A percentile compares a stretch with the other conserved stretches of the same genome.
phyloP scores from a whole-genome alignment of 2,797 vertebrate genomes.

The Lates japonicus region DNA sequence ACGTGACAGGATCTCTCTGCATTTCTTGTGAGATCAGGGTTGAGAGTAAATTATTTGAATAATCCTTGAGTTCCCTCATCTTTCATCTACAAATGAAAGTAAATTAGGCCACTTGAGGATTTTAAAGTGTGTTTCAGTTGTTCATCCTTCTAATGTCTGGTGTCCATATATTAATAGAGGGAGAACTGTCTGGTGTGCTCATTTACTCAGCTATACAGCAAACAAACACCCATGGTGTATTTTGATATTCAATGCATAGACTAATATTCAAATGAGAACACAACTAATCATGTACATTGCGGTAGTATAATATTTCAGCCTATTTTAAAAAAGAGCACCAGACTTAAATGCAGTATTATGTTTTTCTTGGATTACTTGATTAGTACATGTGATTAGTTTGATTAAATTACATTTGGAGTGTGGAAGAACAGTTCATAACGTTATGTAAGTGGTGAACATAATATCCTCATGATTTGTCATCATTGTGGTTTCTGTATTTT shows the following conservation, averaged over 20 bases:
- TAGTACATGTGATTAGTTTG: slow-evolving; percentile 19
- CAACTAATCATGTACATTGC: slow-evolving; percentile 30
- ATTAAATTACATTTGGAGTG: slow-evolving; percentile 13
- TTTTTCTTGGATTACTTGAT: slow-evolving; percentile 11
- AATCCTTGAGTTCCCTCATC: slow-evolving; percentile 36
- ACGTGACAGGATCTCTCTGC: slow-evolving; percentile 2
- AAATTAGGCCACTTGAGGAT: slow-evolving; percentile 48
- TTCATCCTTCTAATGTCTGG: slow-evolving; percentile 36
- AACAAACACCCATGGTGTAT: slow-evolving; percentile 33
- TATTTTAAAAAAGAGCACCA: slow-evolving; percentile 29
- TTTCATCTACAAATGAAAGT: slow-evolving; percentile 41
- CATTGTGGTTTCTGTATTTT: background rate
- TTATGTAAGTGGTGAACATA: background rate
- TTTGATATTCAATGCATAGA: slow-evolving; percentile 47
- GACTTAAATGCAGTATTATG: background rate
- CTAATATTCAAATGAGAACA: slow-evolving; percentile 42
- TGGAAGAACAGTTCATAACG: background rate
- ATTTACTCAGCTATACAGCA: slow-evolving; percentile 46
- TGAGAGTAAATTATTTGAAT: slow-evolving; percentile 47
- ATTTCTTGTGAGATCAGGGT: slow-evolving; percentile 41
- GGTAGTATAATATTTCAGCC: slow-evolving; percentile 13
- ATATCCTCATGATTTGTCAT: background rate
- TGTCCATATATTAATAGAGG: slow-evolving; percentile 44
- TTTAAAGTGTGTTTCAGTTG: slow-evolving; percentile 16
- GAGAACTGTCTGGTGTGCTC: slow-evolving; percentile 34